These are phyloP conservation scores for Troilus luridus DNA, from an alignment of 2,888 invertebrate species.

Conservation along the genomic window DNA sequence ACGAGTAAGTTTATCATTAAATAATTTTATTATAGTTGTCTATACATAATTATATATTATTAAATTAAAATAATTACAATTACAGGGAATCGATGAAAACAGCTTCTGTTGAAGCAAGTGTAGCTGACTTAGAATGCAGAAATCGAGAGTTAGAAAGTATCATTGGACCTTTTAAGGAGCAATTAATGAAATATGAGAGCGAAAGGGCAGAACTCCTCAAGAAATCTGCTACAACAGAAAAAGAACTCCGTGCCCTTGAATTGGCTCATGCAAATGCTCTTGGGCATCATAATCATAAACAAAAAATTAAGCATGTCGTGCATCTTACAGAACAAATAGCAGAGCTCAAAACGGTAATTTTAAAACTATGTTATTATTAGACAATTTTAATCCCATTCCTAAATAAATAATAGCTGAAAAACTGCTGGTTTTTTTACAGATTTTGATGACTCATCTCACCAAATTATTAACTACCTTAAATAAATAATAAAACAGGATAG, in stretches of 20 bases:
- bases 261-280: conserved; percentile 74
- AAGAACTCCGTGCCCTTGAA: conserved; percentile 72
- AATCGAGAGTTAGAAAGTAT: conserved; percentile 67
- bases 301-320: conserved; percentile 74
- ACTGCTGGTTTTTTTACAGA: no score
- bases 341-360: conserved; percentile 62
- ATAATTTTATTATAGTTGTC: background rate
- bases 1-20: conserved; percentile 61
- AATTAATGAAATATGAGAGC: conserved; percentile 71
- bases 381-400: background rate
- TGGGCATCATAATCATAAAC: conserved; percentile 78
- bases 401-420: background rate
- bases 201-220: conserved; percentile 70
- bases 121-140: conserved; percentile 66
- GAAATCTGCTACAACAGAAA: conserved; percentile 69
- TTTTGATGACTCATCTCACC: no score
- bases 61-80: conserved; percentile 61
- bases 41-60: background rate
- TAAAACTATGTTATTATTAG: background rate
- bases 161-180: conserved; percentile 70
- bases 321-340: conserved; percentile 61
- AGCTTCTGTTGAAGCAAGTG: conserved; percentile 74
- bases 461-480: no score
- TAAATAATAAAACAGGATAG: no score
- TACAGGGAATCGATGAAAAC: conserved; percentile 74